A percentile compares a stretch with the other conserved stretches of the same genome.
Evolutionary conservation across 2,113 vertebrate genomes (phyloP).

Genomic region (Dolichotis patagonum): DNA sequence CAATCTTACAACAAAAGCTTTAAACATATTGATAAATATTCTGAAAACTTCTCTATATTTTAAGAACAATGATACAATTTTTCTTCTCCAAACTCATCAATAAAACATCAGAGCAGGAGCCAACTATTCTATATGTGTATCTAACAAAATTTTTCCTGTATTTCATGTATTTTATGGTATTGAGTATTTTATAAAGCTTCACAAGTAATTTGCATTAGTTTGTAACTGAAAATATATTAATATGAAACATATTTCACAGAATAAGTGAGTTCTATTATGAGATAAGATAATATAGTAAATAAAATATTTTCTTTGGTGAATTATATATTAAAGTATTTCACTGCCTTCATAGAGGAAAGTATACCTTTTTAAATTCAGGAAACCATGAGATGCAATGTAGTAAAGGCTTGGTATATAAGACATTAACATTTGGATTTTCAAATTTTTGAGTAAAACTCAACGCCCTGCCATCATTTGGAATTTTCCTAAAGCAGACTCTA

Average conservation of each 20-base stretch:
- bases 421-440: constrained; percentile 13
- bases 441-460: background rate
- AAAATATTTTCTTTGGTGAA: background rate
- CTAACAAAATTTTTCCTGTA: background rate
- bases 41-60: background rate
- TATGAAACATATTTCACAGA: background rate
- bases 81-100: background rate
- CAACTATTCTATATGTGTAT: background rate
- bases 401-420: background rate
- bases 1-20: background rate
- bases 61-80: background rate
- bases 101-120: background rate
- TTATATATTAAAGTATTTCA: background rate
- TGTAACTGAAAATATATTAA: background rate
- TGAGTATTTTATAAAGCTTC: constrained; percentile 35
- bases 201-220: no score
- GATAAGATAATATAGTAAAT: background rate
- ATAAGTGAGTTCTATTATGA: constrained; percentile 44
- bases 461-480: background rate
- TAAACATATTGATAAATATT: constrained; percentile 34
- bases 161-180: background rate
- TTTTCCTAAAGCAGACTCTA: constrained; percentile 7
- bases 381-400: background rate
- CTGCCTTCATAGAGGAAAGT: background rate
- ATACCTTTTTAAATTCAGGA: background rate